Base-by-base conservation (phyloP, 2,888 invertebrate species). In the Protophormia terraenovae region DNA sequence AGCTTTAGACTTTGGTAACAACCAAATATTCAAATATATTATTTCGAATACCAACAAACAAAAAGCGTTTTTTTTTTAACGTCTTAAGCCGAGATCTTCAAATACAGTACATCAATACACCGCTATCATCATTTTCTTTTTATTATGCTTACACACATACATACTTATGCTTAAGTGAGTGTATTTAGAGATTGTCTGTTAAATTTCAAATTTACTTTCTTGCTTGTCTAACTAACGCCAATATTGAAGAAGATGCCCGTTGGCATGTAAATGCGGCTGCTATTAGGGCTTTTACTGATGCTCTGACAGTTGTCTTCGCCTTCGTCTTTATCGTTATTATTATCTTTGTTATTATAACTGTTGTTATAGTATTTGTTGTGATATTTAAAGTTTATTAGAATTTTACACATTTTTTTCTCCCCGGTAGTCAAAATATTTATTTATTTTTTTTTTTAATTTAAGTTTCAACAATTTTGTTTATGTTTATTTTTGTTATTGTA, bases 201-300 rank as follows among this genome's bases (percentile, higher is more conserved):
- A 35, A 69, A 69, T 60, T 62, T 64, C 12, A 35, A 62, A 53
- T 41, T 67, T 55, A 41, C 29, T 81, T 75, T 81, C 47, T 60
- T 41, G 55, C 19, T 6, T 50, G 27, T 60, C 24, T 47, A 41
- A 67, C 29, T 3, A 1, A 32, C 8, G n/a, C 14, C 8, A 2
- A 22, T 64, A 35, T 72, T 38, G 75, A 86, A 88, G 87, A 80
- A 87, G 84, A 87, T 89, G 89, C 87, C 88, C 88, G 87, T 77
- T 89, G 89, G 89, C 88, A 88, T 90, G 88, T 87, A 89, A 90
- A 89, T 90, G 88, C 89, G 79, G 77, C 67, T 62, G n/a, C 32
- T 22, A 10, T n/a, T 45, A 29, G 1, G 12, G n/a, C 35, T 53
- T 27, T 32, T 24, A 8, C 14, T 22, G 71, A 6, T 16, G 53